Evolutionary conservation across 2,888 invertebrate species (phyloP), one percentile per base, ranked within the genome.

Genomic region (Atrina japonica): DNA sequence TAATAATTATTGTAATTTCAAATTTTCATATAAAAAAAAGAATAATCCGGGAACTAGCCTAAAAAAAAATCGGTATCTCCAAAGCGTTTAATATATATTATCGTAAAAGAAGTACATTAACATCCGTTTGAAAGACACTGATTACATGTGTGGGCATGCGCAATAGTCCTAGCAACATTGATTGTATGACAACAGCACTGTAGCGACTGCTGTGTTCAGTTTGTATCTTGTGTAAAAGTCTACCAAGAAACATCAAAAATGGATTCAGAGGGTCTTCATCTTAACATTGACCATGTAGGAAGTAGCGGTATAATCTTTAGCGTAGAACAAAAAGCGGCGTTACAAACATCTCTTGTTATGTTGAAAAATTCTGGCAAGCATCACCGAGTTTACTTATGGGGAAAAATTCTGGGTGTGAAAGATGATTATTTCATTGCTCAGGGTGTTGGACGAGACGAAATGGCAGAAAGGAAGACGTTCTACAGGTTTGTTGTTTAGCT

Each of bases 361-460:
- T 91, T 97, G 45, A 95, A 96, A 91, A 94, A 94, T 76, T 96
- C 97, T 88, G 96, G 96, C 90, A 96, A 96, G 88, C 96, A 96
- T 89, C 91, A 92, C 18, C 93, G 94, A 87, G 93, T 96, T 63
- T 96, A 94, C 86, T 96, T 96, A 86, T 96, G 96, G 96, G 97
- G 97, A 0, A 94, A 94, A 87, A 94, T 97, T 61, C 93, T 94
- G 77, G 96, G 95, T 1, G 91, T 93, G 0, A 93, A 94, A 77
- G 92, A 92, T 21, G 96, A 96, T 90, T 97, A 97, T 89, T 95
- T 94, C 86, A 93, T 97, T 73, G 95, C 95, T 1, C 95, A 94
- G 84, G 97, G 97, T 16, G 94, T 94, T 77, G 91, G 92, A 23
- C 93, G 93, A 74, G 96, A 97, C 88, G 95, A 94, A 61, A 89